Percentiles rank a stretch among this genome's conserved stretches.
These are phyloP conservation scores for Trogon melanurus DNA, from an alignment of 2,113 vertebrate genomes.

Conservation along the genomic window DNA sequence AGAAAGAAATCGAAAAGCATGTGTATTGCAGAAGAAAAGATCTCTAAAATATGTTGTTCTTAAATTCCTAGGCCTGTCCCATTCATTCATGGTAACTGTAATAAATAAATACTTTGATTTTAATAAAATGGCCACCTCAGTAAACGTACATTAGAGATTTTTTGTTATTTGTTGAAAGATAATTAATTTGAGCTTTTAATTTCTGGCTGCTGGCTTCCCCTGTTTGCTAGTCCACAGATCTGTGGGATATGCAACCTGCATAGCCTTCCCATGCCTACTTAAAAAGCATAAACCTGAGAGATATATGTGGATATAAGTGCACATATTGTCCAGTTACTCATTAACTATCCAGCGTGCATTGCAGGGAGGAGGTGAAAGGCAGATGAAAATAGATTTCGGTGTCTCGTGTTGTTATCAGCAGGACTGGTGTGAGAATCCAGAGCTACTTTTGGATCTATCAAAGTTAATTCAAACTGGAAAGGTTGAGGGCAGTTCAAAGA, in stretches of 20 bases:
- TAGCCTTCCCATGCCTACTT: not conserved
- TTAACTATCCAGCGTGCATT: not conserved
- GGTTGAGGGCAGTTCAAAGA: conserved; percentile 47
- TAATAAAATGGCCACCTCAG: not conserved
- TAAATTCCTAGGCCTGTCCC: not conserved
- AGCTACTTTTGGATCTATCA: conserved; percentile 52
- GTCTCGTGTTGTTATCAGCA: conserved; percentile 11
- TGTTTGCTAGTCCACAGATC: not conserved
- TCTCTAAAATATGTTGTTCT: not conserved
- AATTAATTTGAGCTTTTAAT: conserved; percentile 13
- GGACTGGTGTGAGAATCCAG: conserved; percentile 42
- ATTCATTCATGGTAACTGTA: not conserved
- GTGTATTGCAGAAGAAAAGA: not conserved
- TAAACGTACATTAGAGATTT: not conserved
- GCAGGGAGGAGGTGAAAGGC: not conserved
- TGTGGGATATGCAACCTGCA: not conserved
- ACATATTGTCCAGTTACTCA: not conserved
- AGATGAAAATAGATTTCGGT: conserved; percentile 23
- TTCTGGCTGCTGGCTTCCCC: not conserved
- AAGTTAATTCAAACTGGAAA: conserved; percentile 26
- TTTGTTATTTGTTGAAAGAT: not conserved
- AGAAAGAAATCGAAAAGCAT: not conserved
- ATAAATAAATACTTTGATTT: conserved; percentile 2
- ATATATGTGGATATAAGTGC: not conserved
- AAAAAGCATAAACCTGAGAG: not conserved